Percentiles rank a stretch among this genome's conserved stretches.
Conservation (phyloP, 2,888 invertebrate species). For the Leptinotarsa rubiginosa region DNA sequence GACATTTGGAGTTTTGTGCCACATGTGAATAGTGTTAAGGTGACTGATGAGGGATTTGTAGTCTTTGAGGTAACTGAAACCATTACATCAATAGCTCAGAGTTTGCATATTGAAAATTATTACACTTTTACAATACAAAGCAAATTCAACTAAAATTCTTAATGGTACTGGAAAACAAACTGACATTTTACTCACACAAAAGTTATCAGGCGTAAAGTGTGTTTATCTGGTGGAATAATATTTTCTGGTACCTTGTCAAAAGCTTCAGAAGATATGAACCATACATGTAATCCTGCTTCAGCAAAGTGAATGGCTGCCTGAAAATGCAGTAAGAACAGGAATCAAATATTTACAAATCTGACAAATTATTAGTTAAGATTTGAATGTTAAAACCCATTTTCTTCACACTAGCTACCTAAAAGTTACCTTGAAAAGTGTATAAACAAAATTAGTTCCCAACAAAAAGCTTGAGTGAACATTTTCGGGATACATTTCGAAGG, state of each 20-base stretch:
- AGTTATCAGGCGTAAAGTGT: constrained; percentile 59
- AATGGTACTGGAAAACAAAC: too few species aligned
- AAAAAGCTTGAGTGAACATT: constrained; percentile 35
- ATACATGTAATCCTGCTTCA: constrained; percentile 58
- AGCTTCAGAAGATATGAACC: constrained; percentile 60
- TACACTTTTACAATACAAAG: too few species aligned
- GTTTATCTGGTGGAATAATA: constrained; percentile 56
- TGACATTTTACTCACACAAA: constrained; percentile 59
- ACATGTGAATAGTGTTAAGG: constrained; percentile 59
- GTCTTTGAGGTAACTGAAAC: constrained; percentile 60
- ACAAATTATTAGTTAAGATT: background rate
- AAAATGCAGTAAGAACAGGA: background rate
- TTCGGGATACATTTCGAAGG: constrained; percentile 33
- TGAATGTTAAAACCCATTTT: too few species aligned
- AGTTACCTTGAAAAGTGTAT: constrained; percentile 47
- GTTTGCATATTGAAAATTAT: background rate
- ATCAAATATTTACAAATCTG: constrained; percentile 7
- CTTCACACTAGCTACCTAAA: too few species aligned
- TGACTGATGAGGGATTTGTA: constrained; percentile 58
- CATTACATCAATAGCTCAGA: constrained; percentile 2
- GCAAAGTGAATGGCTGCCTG: constrained; percentile 60
- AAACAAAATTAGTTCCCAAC: constrained; percentile 38
- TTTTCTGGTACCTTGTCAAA: constrained; percentile 58
- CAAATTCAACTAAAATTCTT: too few species aligned
- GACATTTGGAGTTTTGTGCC: constrained; percentile 58